phyloP scores from a whole-genome alignment of 2,113 vertebrate species.

The Castor canadensis region DNA sequence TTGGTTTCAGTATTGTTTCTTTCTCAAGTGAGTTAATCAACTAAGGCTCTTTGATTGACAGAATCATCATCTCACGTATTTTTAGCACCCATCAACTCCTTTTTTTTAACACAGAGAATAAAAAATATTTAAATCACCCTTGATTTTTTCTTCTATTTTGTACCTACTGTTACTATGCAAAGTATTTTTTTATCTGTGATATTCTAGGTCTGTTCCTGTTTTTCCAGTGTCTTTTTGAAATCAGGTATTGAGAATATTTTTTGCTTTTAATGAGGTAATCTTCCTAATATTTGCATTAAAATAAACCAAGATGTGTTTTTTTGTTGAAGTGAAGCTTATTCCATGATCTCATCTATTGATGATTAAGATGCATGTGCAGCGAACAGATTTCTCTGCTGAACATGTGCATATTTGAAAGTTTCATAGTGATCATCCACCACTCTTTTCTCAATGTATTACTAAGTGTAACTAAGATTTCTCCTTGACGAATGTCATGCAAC shows the following conservation, averaged over 20 bases:
- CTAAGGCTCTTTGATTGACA: not conserved
- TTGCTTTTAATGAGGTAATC: not conserved
- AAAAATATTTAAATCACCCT: not conserved
- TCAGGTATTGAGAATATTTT: not conserved
- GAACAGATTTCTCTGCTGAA: not conserved
- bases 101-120: not conserved
- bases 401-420: not conserved
- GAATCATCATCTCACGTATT: slow-evolving; percentile 38
- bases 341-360: not conserved
- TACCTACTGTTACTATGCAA: not conserved
- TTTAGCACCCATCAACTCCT: not conserved
- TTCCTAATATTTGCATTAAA: not conserved
- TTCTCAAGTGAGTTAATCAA: slow-evolving; percentile 62
- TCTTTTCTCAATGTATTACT: not conserved
- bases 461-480: not conserved
- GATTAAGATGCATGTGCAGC: not conserved
- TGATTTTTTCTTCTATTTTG: not conserved
- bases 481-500: not conserved
- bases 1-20: slow-evolving; percentile 44
- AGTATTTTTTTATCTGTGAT: not conserved
- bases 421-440: not conserved
- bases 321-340: not conserved
- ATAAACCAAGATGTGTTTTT: not conserved
- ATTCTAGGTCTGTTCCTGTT: not conserved
- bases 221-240: not conserved